These are phyloP conservation scores for Drosophila yakuba DNA, from an alignment of 1,140 invertebrate species.

Conservation along the genomic window DNA sequence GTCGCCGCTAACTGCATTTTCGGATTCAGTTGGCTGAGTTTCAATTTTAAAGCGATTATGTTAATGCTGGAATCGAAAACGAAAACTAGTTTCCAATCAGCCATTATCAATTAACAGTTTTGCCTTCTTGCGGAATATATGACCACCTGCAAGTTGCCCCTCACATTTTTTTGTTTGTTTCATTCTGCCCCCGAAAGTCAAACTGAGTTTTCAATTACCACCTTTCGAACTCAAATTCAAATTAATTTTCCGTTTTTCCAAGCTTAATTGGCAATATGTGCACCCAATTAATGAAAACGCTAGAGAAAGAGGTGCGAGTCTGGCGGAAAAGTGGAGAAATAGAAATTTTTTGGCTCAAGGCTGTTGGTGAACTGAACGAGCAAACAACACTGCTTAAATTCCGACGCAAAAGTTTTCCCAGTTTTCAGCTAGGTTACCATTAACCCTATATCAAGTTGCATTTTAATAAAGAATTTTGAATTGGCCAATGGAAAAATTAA, in stretches of 20 bases:
- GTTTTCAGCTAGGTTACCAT: slow-evolving; percentile 1
- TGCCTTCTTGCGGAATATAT: slow-evolving; percentile 56
- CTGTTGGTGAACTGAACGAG: slow-evolving; percentile 43
- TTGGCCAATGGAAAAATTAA: too few relatives aligned
- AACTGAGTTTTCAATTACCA: slow-evolving; percentile 70
- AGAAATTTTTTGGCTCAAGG: slow-evolving; percentile 24
- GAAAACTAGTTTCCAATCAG: slow-evolving; percentile 78
- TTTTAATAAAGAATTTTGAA: too few relatives aligned
- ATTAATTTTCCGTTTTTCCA: slow-evolving; percentile 79
- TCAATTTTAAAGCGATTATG: slow-evolving; percentile 82
- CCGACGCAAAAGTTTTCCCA: slow-evolving; percentile 57
- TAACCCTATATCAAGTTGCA: slow-evolving; percentile 8
- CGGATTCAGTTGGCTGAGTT: slow-evolving; percentile 55
- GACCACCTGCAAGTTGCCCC: slow-evolving; percentile 35
- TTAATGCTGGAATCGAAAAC: slow-evolving; percentile 56
- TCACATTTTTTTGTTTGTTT: background rate
- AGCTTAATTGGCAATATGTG: slow-evolving; percentile 78
- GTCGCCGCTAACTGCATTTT: slow-evolving; percentile 72
- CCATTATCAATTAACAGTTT: slow-evolving; percentile 74
- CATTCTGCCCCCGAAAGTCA: slow-evolving; percentile 22
- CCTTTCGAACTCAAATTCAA: slow-evolving; percentile 66
- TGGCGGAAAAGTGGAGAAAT: slow-evolving; percentile 27
- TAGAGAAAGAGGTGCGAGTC: slow-evolving; percentile 36
- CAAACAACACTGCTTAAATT: slow-evolving; percentile 40
- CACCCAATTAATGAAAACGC: slow-evolving; percentile 65